Evolutionary conservation across 2,888 invertebrate genomes (phyloP).

Genomic region (Mallateleia sp.): DNA sequence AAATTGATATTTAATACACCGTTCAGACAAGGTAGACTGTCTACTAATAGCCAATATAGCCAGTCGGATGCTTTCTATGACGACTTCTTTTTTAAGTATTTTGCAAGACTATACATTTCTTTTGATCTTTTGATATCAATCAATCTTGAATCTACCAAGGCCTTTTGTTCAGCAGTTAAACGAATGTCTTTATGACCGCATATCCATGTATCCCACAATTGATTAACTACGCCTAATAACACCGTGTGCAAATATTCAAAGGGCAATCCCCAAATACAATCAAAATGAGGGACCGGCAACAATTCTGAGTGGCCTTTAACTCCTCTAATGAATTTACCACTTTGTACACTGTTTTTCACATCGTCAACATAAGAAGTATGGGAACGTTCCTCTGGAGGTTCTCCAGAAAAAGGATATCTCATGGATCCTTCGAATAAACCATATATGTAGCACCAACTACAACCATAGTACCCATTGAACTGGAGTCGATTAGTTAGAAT

Average conservation of each 20-base stretch:
- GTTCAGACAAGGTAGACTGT: constrained; percentile 60
- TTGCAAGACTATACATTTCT: constrained; percentile 64
- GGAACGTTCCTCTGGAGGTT: background rate
- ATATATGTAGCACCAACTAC: constrained; percentile 72
- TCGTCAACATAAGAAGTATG: constrained; percentile 8
- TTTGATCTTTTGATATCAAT: constrained; percentile 50
- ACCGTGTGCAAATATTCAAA: constrained; percentile 65
- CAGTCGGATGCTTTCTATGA: constrained; percentile 55
- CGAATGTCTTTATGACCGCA: too few species aligned
- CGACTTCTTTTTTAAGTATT: constrained; percentile 24
- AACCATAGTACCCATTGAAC: constrained; percentile 72
- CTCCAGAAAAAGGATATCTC: background rate
- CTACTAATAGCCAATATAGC: constrained; percentile 55
- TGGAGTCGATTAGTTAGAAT: constrained; percentile 66
- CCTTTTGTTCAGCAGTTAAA: too few species aligned
- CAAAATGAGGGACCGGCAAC: constrained; percentile 49
- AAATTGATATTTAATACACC: constrained; percentile 41
- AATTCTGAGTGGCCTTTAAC: constrained; percentile 62
- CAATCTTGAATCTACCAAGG: constrained; percentile 38
- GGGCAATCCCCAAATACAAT: constrained; percentile 55
- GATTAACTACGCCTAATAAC: constrained; percentile 49
- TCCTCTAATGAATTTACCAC: constrained; percentile 35
- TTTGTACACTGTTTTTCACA: background rate
- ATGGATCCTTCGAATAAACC: constrained; percentile 32
- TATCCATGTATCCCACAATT: constrained; percentile 64